Evolutionary conservation across 2,113 vertebrate species (phyloP), one percentile per base, ranked within the genome.

Genomic region (Urocolius indicus): DNA sequence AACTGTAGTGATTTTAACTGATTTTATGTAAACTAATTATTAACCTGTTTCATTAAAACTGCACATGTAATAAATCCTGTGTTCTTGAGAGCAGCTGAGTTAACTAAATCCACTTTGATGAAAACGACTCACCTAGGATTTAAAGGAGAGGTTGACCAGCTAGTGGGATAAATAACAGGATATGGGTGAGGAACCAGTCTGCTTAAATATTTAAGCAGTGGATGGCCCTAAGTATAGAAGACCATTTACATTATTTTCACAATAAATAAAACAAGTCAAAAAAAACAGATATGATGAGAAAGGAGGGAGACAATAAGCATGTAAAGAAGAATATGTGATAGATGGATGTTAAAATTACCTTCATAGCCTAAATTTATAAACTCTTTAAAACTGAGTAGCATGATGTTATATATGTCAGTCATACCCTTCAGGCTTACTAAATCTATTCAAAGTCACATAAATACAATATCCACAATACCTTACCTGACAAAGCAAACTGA

Each of bases 121-220:
- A 48, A 89, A 90, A 61, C 29, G 75, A 79, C 81, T 92, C 71
- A 76, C 57, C 73, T 88, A 91, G 49, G 21, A 38, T 52, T 87
- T 93, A 93, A 91, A 51, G 52, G 87, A 79, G 54, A 94, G 54
- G 63, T 29, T 94, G 58, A 94, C 72, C 72, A 95, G 87, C 38
- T 90, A 89, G 63, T 72, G 68, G 63, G 61, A 94, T 68, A 92
- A 76, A 81, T n/a, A 94, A 59, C 9, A 91, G 83, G 75, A 52
- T 73, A 93, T 19, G 41, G 49, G 58, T 84, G 51, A 93, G 80
- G 69, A 91, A 92, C 34, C 14, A 21, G 49, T 52, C 48, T 57
- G 55, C 87, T 52, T 52, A 67, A 82, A 62, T 34, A 76, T 57
- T 69, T 87, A 90, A 94, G 48, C 68, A 83, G 79, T 36, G 26